Evolutionary conservation across 2,113 vertebrate species (phyloP).

Genomic region (Paradoxurus hermaphroditus): DNA sequence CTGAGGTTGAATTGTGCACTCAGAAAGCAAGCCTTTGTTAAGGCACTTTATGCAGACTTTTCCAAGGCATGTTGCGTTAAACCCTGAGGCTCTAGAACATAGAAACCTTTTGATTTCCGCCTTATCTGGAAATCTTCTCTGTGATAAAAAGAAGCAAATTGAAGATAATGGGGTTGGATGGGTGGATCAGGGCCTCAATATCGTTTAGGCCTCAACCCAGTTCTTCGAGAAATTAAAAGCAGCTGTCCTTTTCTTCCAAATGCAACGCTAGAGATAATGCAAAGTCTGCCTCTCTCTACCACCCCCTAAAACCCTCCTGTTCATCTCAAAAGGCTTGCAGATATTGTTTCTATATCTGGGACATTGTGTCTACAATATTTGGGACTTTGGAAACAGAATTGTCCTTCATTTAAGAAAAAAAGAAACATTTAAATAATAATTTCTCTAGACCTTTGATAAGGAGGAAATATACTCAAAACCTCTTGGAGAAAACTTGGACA

Average conservation of each 20-base stretch:
- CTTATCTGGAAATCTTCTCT: background rate
- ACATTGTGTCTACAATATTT: no score
- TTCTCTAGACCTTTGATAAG: background rate
- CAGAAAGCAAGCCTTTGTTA: background rate
- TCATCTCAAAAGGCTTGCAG: background rate
- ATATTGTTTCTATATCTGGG: background rate
- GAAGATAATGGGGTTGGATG: background rate
- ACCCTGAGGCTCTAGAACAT: background rate
- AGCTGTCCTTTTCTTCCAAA: background rate
- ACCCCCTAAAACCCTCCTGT: background rate
- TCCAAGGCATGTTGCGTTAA: background rate
- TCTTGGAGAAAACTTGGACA: background rate
- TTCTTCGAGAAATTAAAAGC: background rate
- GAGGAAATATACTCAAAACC: background rate
- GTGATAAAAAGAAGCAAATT: background rate
- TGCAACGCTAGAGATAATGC: background rate
- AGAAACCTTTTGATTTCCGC: background rate
- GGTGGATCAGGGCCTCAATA: background rate
- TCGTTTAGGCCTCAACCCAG: background rate
- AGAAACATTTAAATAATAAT: background rate
- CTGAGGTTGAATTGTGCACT: background rate
- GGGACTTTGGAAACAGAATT: background rate
- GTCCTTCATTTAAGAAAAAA: background rate
- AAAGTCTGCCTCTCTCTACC: background rate
- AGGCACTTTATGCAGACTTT: background rate